phyloP scores from a whole-genome alignment of 2,797 vertebrate genomes.

The Neostethus bicornis region DNA sequence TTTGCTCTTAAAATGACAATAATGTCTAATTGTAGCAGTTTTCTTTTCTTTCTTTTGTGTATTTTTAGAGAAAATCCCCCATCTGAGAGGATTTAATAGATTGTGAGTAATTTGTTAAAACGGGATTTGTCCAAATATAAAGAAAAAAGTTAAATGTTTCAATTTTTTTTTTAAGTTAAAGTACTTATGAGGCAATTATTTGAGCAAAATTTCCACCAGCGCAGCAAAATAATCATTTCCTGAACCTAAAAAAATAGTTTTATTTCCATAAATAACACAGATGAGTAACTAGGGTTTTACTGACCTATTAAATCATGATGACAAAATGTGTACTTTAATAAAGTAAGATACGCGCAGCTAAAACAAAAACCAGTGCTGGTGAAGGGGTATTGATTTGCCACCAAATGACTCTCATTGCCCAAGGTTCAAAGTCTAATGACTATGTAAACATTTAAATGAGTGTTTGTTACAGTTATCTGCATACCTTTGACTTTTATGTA shows the following conservation, averaged over 20 bases:
- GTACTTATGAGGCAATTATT: slow-evolving; percentile 7
- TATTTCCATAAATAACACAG: slow-evolving; percentile 50
- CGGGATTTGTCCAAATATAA: slow-evolving; percentile 16
- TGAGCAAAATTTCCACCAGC: slow-evolving; percentile 39
- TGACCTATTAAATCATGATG: background rate
- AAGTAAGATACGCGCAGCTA: background rate
- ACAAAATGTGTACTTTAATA: too few species aligned
- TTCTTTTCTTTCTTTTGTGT: too few species aligned
- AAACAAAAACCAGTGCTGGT: background rate
- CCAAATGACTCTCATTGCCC: too few species aligned
- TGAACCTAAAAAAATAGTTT: slow-evolving; percentile 28
- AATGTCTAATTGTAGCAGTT: slow-evolving; percentile 21
- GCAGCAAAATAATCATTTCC: slow-evolving; percentile 32
- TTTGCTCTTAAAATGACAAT: slow-evolving; percentile 34
- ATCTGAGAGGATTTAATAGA: slow-evolving; percentile 37
- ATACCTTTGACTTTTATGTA: background rate
- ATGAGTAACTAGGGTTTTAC: slow-evolving; percentile 7
- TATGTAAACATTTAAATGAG: background rate
- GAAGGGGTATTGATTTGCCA: background rate
- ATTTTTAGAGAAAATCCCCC: slow-evolving; percentile 20
- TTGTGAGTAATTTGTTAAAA: slow-evolving; percentile 19
- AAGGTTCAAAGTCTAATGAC: background rate
- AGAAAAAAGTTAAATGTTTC: slow-evolving; percentile 2
- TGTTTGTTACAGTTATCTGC: background rate
- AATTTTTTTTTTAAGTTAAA: background rate